These are phyloP conservation scores for Druceiella hillmani DNA, from an alignment of 2,888 invertebrate species.

Conservation along the genomic window DNA sequence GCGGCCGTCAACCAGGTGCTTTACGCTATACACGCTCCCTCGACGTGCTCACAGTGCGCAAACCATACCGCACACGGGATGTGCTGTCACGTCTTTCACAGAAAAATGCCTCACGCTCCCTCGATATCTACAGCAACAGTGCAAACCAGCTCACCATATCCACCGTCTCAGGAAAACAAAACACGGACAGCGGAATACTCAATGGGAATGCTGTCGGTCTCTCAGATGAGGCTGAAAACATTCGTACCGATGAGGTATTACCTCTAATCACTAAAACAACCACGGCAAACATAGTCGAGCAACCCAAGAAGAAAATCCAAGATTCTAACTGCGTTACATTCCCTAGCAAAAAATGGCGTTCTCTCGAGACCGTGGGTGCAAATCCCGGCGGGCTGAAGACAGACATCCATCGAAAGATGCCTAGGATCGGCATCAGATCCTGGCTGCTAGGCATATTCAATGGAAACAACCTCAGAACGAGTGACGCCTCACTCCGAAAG, in stretches of 20 bases:
- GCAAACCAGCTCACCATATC: slow-evolving; percentile 36
- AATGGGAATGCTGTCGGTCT: slow-evolving; percentile 43
- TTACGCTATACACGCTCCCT: slow-evolving; percentile 29
- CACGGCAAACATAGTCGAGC: slow-evolving; percentile 37
- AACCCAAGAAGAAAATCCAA: slow-evolving; percentile 37
- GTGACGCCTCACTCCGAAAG: slow-evolving; percentile 45
- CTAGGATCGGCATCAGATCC: slow-evolving; percentile 61
- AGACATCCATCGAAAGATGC: slow-evolving; percentile 51
- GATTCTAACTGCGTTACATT: slow-evolving; percentile 46
- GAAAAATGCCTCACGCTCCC: slow-evolving; percentile 21
- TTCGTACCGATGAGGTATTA: slow-evolving; percentile 37
- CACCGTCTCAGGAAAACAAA: slow-evolving; percentile 27
- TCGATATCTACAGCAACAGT: slow-evolving; percentile 26
- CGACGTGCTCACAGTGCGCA: slow-evolving; percentile 17
- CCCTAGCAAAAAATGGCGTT: slow-evolving; percentile 69
- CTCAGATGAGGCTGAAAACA: slow-evolving; percentile 33
- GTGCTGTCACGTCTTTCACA: too few species aligned
- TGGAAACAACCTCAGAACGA: slow-evolving; percentile 63
- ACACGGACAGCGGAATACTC: slow-evolving; percentile 32
- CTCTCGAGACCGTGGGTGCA: slow-evolving; percentile 63
- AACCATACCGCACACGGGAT: too few species aligned
- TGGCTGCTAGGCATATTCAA: slow-evolving; percentile 75
- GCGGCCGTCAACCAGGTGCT: slow-evolving; percentile 17
- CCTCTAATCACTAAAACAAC: slow-evolving; percentile 47
- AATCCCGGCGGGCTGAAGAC: slow-evolving; percentile 28